Evolutionary conservation across 2,113 vertebrate species (phyloP).

Genomic region (Stigmatopora argus): DNA sequence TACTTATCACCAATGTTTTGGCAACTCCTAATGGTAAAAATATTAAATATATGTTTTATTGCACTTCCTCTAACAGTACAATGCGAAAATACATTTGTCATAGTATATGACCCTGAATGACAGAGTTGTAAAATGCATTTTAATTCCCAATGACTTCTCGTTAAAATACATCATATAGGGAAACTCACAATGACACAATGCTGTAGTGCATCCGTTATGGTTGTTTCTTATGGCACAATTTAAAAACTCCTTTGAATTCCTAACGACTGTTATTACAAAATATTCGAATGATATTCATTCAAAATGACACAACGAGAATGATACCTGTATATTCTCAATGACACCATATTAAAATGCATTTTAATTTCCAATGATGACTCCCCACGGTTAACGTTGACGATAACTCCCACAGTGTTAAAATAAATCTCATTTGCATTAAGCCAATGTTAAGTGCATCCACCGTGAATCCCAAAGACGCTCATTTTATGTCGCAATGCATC

Average conservation of each 20-base stretch:
- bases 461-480: background rate
- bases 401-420: background rate
- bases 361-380: background rate
- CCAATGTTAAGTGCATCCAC: background rate
- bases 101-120: no score
- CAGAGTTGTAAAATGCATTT: background rate
- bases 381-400: no score
- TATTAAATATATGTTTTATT: no score
- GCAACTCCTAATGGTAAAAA: no score
- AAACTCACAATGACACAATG: background rate
- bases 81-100: no score
- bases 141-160: background rate
- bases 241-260: background rate
- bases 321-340: background rate
- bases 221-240: background rate
- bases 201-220: background rate
- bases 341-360: background rate
- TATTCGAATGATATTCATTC: background rate
- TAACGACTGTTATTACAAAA: background rate
- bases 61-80: no score
- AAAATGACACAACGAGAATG: background rate
- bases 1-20: background rate
- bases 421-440: background rate
- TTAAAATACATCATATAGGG: background rate
- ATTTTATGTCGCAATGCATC: background rate